Conservation (phyloP, 2,888 invertebrate species). For the Trachelus tabidus region DNA sequence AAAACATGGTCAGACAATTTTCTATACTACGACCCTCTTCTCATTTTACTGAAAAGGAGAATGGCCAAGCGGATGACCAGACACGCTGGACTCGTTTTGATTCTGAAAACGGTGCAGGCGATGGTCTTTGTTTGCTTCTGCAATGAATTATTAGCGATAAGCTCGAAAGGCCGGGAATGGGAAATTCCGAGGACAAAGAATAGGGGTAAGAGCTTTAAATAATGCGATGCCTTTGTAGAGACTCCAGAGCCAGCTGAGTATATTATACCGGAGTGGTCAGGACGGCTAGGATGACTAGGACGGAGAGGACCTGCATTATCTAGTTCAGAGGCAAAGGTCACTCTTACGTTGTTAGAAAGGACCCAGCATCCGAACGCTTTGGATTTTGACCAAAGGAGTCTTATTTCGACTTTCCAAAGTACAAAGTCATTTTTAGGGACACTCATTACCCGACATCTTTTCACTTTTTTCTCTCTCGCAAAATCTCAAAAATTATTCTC, state of each 20-base stretch:
- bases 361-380: neutral
- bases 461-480: neutral
- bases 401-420: conserved; percentile 52
- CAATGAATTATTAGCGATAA: conserved; percentile 56
- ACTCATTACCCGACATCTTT: conserved; percentile 37
- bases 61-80: neutral
- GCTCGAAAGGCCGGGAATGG: conserved; percentile 43
- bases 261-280: conserved; percentile 30
- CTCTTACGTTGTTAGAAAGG: conserved; percentile 35
- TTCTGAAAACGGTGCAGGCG: conserved; percentile 35
- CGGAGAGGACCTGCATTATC: conserved; percentile 49
- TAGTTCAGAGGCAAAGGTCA: conserved; percentile 49
- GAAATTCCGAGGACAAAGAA: conserved; percentile 51
- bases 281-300: conserved; percentile 44
- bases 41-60: neutral
- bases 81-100: conserved; percentile 2
- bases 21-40: neutral
- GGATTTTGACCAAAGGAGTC: conserved; percentile 21
- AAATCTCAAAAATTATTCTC: neutral
- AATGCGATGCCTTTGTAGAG: conserved; percentile 53
- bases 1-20: neutral
- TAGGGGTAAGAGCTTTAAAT: conserved; percentile 53
- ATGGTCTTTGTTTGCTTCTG: conserved; percentile 48
- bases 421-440: conserved; percentile 49
- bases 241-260: conserved; percentile 20